These are phyloP conservation scores for Endotricha flammealis DNA, from an alignment of 2,888 invertebrate genomes.

Conservation along the genomic window DNA sequence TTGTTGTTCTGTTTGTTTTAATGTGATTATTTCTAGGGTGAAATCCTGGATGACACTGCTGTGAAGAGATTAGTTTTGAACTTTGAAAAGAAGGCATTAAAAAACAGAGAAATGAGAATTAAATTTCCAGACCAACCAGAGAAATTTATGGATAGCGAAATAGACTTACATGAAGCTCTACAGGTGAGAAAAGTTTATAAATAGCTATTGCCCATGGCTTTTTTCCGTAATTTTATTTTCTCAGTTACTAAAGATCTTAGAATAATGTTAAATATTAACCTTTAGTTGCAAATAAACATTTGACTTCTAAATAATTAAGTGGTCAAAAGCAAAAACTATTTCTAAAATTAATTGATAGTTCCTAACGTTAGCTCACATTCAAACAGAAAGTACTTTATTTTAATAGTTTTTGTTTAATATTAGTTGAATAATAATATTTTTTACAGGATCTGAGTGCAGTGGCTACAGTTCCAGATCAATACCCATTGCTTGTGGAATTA, in stretches of 20 bases:
- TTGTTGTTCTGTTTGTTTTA: background rate
- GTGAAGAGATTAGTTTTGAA: slow-evolving; percentile 93
- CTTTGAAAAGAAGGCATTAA: slow-evolving; percentile 95
- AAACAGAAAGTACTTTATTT: too few relatives aligned
- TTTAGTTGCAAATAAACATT: too few relatives aligned
- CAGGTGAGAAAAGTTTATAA: slow-evolving; percentile 72
- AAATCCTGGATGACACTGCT: slow-evolving; percentile 90
- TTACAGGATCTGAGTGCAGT: slow-evolving; percentile 94
- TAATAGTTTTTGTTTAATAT: background rate
- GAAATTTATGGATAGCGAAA: slow-evolving; percentile 99
- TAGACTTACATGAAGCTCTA: slow-evolving; percentile 92
- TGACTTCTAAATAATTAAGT: too few relatives aligned
- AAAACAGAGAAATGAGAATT: slow-evolving; percentile 98
- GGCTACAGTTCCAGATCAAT: slow-evolving; percentile 97
- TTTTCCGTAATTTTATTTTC: too few relatives aligned
- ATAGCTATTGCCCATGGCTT: too few relatives aligned
- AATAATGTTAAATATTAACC: too few relatives aligned
- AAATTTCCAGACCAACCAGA: slow-evolving; percentile 98
- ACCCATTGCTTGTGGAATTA: slow-evolving; percentile 92
- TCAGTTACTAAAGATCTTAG: too few relatives aligned
- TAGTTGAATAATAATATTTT: slow-evolving; percentile 8
- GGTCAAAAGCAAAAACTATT: too few relatives aligned
- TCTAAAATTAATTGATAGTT: too few relatives aligned
- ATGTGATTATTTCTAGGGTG: slow-evolving; percentile 76
- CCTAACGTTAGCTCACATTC: too few relatives aligned